A percentile compares a stretch with the other conserved stretches of the same genome.
These are phyloP conservation scores for Cyclophora punctaria DNA, from an alignment of 2,888 invertebrate species.

Conservation along the genomic window DNA sequence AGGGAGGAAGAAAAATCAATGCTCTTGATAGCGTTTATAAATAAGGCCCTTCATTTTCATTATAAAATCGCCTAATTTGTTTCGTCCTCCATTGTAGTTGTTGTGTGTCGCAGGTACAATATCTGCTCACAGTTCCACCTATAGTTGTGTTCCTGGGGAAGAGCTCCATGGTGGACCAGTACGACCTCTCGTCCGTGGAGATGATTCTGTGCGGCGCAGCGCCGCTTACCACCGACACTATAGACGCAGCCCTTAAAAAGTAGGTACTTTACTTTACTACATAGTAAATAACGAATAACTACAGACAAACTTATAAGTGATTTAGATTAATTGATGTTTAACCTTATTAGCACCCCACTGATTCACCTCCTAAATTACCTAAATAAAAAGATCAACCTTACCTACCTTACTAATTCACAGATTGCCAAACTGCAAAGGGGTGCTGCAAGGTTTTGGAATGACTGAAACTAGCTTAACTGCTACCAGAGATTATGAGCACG, in stretches of 20 bases:
- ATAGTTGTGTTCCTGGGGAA: slow-evolving; percentile 52
- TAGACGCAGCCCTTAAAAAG: slow-evolving; percentile 42
- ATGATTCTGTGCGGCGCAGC: slow-evolving; percentile 49
- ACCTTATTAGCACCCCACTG: too few relatives aligned
- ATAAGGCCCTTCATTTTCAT: too few relatives aligned
- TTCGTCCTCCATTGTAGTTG: background rate
- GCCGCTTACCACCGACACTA: slow-evolving; percentile 45
- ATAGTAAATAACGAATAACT: too few relatives aligned
- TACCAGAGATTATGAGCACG: slow-evolving; percentile 33
- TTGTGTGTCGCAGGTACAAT: slow-evolving; percentile 32
- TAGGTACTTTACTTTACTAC: slow-evolving; percentile 10
- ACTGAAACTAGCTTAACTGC: slow-evolving; percentile 50
- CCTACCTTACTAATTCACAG: slow-evolving; percentile 17
- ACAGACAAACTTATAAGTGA: too few relatives aligned
- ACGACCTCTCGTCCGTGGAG: slow-evolving; percentile 43
- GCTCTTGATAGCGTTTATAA: too few relatives aligned
- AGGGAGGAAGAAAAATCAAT: too few relatives aligned
- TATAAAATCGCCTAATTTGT: too few relatives aligned
- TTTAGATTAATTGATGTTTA: too few relatives aligned
- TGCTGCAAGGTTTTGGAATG: slow-evolving; percentile 58
- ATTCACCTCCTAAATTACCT: too few relatives aligned
- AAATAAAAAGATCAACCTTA: too few relatives aligned
- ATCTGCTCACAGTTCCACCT: slow-evolving; percentile 44
- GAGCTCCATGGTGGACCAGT: slow-evolving; percentile 40
- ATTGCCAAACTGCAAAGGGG: slow-evolving; percentile 43